These are phyloP conservation scores for Rhinolophus sinicus DNA, from an alignment of 2,113 vertebrate species.

Conservation along the genomic window DNA sequence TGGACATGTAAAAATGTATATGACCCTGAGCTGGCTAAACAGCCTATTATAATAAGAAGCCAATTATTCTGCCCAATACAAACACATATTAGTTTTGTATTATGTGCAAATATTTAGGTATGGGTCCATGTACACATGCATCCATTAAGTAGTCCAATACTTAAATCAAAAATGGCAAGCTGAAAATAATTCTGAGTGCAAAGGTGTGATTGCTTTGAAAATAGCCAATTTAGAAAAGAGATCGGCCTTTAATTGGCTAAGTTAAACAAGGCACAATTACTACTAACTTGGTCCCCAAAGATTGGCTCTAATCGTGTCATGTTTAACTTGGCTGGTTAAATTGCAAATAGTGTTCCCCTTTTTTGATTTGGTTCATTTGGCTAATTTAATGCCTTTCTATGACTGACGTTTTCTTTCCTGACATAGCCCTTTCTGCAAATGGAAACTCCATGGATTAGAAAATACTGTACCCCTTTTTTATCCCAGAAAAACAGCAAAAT, in stretches of 20 bases:
- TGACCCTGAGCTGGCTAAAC: slow-evolving; percentile 38
- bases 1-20: slow-evolving; percentile 38
- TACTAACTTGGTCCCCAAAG: slow-evolving; percentile 83
- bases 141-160: slow-evolving; percentile 65
- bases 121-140: slow-evolving; percentile 1
- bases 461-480: slow-evolving; percentile 23
- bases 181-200: slow-evolving; percentile 70
- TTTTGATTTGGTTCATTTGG: slow-evolving; percentile 81
- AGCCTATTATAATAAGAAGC: slow-evolving; percentile 45
- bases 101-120: slow-evolving; percentile 73
- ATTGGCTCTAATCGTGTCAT: slow-evolving; percentile 81
- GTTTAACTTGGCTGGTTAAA: slow-evolving; percentile 85
- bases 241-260: slow-evolving; percentile 85
- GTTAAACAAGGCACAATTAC: slow-evolving; percentile 87
- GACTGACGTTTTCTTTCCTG: slow-evolving; percentile 74
- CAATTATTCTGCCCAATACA: slow-evolving; percentile 46
- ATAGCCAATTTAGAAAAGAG: slow-evolving; percentile 81
- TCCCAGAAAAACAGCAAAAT: not conserved
- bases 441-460: slow-evolving; percentile 53
- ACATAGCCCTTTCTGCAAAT: slow-evolving; percentile 45
- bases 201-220: slow-evolving; percentile 84
- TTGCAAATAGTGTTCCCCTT: slow-evolving; percentile 64
- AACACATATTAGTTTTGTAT: slow-evolving; percentile 64
- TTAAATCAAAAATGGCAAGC: slow-evolving; percentile 72
- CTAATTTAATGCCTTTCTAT: slow-evolving; percentile 81